These are phyloP conservation scores for Liodrosophila aerea DNA, from an alignment of 2,888 invertebrate species.

Conservation along the genomic window DNA sequence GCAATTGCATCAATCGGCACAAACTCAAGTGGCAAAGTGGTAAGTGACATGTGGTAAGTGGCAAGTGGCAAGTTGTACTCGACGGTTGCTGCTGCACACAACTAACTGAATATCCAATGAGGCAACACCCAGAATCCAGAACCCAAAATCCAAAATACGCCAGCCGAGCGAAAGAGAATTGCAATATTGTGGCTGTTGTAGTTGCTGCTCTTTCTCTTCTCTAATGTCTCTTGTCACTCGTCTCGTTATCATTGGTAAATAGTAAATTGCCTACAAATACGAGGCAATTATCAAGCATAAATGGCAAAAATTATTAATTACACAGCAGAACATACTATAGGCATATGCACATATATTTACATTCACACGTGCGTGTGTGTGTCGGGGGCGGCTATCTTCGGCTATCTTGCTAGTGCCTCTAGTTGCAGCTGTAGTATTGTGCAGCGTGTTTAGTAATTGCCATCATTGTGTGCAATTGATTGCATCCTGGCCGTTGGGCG, in stretches of 20 bases:
- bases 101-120: conserved; percentile 75
- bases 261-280: conserved; percentile 72
- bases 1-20: conserved; percentile 39
- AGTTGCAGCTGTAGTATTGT: conserved; percentile 4
- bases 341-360: too few relatives aligned
- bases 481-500: conserved; percentile 67
- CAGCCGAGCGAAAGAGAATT: too few relatives aligned
- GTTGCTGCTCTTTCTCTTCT: too few relatives aligned
- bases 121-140: conserved; percentile 40
- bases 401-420: conserved; percentile 3
- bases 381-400: too few relatives aligned
- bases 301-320: conserved; percentile 71
- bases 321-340: conserved; percentile 32
- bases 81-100: conserved; percentile 20
- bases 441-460: conserved; percentile 65
- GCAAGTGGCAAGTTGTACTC: conserved; percentile 16
- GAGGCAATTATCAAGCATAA: conserved; percentile 70
- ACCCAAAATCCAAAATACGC: conserved; percentile 20
- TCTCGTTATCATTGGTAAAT: conserved; percentile 71
- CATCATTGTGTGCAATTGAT: conserved; percentile 73
- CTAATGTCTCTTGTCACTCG: too few relatives aligned
- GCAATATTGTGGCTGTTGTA: conserved; percentile 1
- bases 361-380: too few relatives aligned
- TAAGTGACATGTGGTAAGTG: conserved; percentile 23
- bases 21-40: conserved; percentile 23